Conservation (phyloP, 2,888 invertebrate genomes). For the Hetaerina titia region DNA sequence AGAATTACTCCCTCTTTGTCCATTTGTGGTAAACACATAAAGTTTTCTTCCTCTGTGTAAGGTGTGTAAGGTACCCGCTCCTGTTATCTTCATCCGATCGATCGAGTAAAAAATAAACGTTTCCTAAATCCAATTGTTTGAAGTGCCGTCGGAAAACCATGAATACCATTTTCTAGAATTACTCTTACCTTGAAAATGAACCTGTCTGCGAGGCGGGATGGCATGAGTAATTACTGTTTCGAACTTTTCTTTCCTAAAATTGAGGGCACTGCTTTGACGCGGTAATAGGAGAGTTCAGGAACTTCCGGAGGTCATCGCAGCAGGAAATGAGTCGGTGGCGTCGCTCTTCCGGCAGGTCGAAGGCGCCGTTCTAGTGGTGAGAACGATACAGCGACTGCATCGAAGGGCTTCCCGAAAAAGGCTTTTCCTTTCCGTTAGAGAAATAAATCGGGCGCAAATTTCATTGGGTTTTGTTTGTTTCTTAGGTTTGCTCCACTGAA, state of each 20-base stretch:
- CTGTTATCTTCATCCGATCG: no score
- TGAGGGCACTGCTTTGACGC: background rate
- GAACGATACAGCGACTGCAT: background rate
- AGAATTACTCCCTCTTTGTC: no score
- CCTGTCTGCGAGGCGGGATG: background rate
- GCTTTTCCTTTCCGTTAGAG: background rate
- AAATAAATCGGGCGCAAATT: background rate
- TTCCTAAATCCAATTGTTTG: background rate
- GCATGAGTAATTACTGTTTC: background rate
- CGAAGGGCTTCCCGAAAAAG: background rate
- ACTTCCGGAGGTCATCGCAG: constrained; percentile 26
- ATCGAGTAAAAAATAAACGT: background rate
- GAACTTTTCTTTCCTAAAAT: background rate
- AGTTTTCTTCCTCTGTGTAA: no score
- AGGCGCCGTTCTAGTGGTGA: background rate
- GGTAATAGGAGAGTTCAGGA: constrained; percentile 13
- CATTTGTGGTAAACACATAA: no score
- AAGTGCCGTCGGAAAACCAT: background rate
- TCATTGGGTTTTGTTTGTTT: background rate
- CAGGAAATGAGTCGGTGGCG: background rate
- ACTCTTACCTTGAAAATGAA: background rate
- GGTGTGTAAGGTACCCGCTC: no score
- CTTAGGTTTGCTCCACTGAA: background rate
- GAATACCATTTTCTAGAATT: background rate
- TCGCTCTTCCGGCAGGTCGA: background rate